Percentiles rank a stretch among this genome's conserved stretches.
Evolutionary conservation across 2,888 invertebrate species (phyloP).

Genomic region (Stramonita haemastoma): DNA sequence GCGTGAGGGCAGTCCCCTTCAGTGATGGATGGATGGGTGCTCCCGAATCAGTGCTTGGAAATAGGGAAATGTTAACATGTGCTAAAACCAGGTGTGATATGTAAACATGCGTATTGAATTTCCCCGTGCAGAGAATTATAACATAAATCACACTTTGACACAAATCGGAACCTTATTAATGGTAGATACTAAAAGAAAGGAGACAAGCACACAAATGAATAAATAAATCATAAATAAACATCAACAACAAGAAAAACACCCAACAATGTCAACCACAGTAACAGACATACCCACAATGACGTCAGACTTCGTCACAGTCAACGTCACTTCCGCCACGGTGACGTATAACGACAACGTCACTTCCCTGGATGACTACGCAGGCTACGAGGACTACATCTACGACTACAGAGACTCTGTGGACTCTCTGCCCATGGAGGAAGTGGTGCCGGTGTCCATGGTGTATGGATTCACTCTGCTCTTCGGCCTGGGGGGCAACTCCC

Average conservation of each 20-base stretch:
- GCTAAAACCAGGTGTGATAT: neutral
- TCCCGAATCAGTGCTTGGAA: neutral
- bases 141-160: neutral
- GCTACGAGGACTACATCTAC: constrained; percentile 42
- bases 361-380: neutral
- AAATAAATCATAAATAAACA: neutral
- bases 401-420: constrained; percentile 32
- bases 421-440: constrained; percentile 39
- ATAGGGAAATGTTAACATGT: neutral
- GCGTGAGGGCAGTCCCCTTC: no score
- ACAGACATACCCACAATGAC: neutral
- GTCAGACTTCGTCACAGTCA: neutral
- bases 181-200: neutral
- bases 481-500: constrained; percentile 42
- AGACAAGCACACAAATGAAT: neutral
- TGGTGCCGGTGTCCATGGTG: constrained; percentile 46
- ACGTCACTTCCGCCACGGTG: constrained; percentile 9
- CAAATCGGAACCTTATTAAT: neutral
- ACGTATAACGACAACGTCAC: neutral
- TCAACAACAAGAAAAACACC: neutral
- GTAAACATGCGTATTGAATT: neutral
- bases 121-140: neutral
- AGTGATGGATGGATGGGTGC: neutral
- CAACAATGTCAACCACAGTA: neutral
- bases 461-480: constrained; percentile 47